Conservation (phyloP, 2,888 invertebrate genomes). For the Stegana nigrithorax region DNA sequence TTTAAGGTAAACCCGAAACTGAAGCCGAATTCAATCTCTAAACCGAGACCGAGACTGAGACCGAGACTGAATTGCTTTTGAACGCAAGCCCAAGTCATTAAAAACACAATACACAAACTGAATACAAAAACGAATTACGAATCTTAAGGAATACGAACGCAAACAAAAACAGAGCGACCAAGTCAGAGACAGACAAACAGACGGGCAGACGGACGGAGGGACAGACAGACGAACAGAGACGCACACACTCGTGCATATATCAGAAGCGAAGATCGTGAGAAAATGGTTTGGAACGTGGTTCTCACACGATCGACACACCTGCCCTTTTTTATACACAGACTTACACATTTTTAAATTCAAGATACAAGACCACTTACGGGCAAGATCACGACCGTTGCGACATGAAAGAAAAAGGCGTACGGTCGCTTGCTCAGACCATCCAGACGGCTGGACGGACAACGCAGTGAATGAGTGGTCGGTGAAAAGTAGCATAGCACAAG, state of each 20-base stretch:
- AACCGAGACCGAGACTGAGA: background rate
- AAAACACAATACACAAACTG: slow-evolving; percentile 56
- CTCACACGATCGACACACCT: slow-evolving; percentile 70
- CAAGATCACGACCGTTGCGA: slow-evolving; percentile 66
- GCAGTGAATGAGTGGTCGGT: background rate
- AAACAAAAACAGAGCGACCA: too few species aligned
- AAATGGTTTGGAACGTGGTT: slow-evolving; percentile 70
- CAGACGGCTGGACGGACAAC: slow-evolving; percentile 28
- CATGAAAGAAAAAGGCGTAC: slow-evolving; percentile 24
- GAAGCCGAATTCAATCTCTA: slow-evolving; percentile 28
- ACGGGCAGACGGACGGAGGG: slow-evolving; percentile 9
- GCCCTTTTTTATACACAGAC: slow-evolving; percentile 63
- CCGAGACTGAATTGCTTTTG: slow-evolving; percentile 36
- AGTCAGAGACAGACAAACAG: slow-evolving; percentile 10
- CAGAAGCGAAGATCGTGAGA: slow-evolving; percentile 69
- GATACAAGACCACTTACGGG: slow-evolving; percentile 66
- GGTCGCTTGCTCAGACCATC: slow-evolving; percentile 1
- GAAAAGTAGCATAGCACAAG: background rate
- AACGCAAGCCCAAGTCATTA: slow-evolving; percentile 59
- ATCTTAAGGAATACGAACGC: slow-evolving; percentile 36
- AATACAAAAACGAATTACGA: slow-evolving; percentile 59
- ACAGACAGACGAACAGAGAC: slow-evolving; percentile 26
- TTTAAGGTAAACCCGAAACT: slow-evolving; percentile 50
- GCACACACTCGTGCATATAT: slow-evolving; percentile 46
- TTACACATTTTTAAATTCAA: slow-evolving; percentile 49